These are phyloP conservation scores for Brachyalestes nurse DNA, from an alignment of 2,797 vertebrate genomes.

Conservation along the genomic window DNA sequence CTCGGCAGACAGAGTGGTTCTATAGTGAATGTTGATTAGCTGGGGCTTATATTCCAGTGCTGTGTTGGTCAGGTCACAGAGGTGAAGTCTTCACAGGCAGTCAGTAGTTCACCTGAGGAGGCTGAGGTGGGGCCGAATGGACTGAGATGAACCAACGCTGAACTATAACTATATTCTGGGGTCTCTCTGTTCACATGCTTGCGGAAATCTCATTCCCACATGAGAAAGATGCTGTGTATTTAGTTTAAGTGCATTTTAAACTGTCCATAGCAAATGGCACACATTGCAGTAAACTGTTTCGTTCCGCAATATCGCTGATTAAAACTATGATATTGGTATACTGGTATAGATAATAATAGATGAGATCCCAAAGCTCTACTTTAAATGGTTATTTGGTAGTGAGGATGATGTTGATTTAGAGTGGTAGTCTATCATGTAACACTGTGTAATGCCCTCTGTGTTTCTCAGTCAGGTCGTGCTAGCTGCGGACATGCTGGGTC, in stretches of 20 bases:
- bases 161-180: too few species aligned
- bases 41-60: too few species aligned
- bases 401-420: background rate
- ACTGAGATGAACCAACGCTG: too few species aligned
- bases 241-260: background rate
- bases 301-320: background rate
- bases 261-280: background rate
- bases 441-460: background rate
- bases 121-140: too few species aligned
- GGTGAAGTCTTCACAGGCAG: too few species aligned
- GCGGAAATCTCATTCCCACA: background rate
- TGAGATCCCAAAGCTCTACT: background rate
- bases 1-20: too few species aligned
- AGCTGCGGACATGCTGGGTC: conserved; percentile 93
- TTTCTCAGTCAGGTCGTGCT: conserved; percentile 84
- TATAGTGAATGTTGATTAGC: too few species aligned
- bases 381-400: background rate
- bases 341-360: background rate
- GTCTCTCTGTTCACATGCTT: too few species aligned
- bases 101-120: too few species aligned
- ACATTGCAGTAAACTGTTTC: background rate
- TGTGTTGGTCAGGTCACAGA: too few species aligned
- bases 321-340: background rate
- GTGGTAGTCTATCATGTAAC: conserved; percentile 25
- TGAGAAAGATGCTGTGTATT: background rate